Evolutionary conservation across 1,140 invertebrate species (phyloP), one percentile per base, ranked within the genome.

Genomic region (Pseudomyrmex dendroicus): DNA sequence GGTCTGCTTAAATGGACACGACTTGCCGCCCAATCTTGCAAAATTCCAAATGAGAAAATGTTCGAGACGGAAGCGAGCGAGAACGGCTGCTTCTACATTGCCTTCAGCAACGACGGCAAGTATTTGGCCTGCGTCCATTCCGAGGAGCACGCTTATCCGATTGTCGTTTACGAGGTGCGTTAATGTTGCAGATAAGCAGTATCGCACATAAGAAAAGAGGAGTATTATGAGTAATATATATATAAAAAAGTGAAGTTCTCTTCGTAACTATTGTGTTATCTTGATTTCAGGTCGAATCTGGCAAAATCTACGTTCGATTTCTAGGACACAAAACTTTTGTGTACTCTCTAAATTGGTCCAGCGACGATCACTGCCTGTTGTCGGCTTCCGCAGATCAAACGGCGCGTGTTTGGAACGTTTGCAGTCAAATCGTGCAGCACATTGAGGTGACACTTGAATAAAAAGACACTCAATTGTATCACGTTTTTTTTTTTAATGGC

Each of bases 351-450:
- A 92, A 93, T 64, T 97, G 96, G 96, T 95, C 95, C 2, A 91
- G 91, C 15, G 94, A 95, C 86, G 95, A 96, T 89, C 93, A 93
- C 20, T 92, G 93, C 72, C 84, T 97, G 13, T 87, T 96, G 25
- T 95, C 96, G 63, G 95, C 95, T 3, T 96, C 96, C 22, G 95
- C 95, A 20, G 96, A 97, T 93, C 96, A 95, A 80, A 96, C 96
- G 66, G 95, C 93, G 20, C 91, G 92, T 88, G 89, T 96, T 22
- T 96, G 96, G 96, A 92, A 95, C 89, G 89, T 96, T 2, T 84
- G 91, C 67, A 93, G 94, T 68, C 93, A 93, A 86, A 93, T 92
- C 50, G 87, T 95, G 12, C 91, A 92, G 22, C 89, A 93, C 12
- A 67, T 94, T 17, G 89, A 93, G 85, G 92, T 94, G 76, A 91